A percentile compares a stretch with the other conserved stretches of the same genome.
These are phyloP conservation scores for Bombycilla garrulus DNA, from an alignment of 2,113 vertebrate genomes.

Conservation along the genomic window DNA sequence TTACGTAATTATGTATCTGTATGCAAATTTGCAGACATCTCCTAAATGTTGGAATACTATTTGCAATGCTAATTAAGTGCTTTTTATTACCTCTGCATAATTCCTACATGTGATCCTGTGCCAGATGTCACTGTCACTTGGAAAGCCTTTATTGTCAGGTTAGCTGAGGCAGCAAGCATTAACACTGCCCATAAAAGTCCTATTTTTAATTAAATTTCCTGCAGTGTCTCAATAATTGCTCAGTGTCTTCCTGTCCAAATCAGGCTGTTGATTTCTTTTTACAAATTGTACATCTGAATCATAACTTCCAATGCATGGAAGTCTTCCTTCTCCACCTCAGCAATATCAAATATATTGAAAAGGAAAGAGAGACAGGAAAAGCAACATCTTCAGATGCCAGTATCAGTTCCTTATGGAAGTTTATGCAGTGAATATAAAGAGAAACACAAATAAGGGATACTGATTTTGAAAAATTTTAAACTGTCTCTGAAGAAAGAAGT, in stretches of 20 bases:
- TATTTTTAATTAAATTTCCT: constrained; percentile 77
- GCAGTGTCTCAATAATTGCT: constrained; percentile 59
- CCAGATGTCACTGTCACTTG: constrained; percentile 79
- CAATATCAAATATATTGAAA: neutral
- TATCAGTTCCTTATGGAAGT: neutral
- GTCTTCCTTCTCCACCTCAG: neutral
- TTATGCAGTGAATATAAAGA: neutral
- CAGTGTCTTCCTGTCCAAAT: constrained; percentile 25
- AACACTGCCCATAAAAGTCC: constrained; percentile 71
- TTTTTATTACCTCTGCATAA: constrained; percentile 79
- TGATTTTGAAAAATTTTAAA: neutral
- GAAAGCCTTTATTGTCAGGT: constrained; percentile 79
- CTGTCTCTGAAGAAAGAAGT: neutral
- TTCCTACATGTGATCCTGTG: constrained; percentile 74
- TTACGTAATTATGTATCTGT: constrained; percentile 81
- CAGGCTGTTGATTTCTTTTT: neutral
- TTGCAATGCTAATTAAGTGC: constrained; percentile 81
- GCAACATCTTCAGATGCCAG: neutral
- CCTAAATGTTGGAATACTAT: constrained; percentile 77
- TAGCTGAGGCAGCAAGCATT: constrained; percentile 76
- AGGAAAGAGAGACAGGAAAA: neutral
- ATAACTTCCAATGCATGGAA: neutral
- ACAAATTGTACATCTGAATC: neutral
- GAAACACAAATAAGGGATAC: neutral
- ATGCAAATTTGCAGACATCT: constrained; percentile 80